Evolutionary conservation across 2,888 invertebrate species (phyloP), one percentile per base, ranked within the genome.

Genomic region (Rapana venosa): DNA sequence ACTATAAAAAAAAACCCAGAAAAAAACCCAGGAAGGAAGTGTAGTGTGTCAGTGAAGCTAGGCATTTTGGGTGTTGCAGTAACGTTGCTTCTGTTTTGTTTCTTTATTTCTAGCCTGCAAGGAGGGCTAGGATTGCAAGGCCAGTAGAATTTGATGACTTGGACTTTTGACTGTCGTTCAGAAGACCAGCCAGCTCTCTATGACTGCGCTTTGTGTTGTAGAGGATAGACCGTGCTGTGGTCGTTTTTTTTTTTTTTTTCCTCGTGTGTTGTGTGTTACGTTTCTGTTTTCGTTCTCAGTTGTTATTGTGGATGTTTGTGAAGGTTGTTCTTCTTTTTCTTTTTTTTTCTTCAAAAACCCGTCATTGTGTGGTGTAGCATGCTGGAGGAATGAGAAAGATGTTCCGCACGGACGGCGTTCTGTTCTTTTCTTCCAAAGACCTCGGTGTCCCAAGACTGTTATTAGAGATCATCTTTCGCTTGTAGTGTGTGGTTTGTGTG

Each of bases 51-150:
- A n/a, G 77, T 15, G 77, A 79, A 22, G 30, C 2, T 35, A 79
- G 79, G 22, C 17, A 35, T 56, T 61, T 79, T 61, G 20, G 61
- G 56, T 36, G 20, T 74, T 30, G 35, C 77, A 88, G 88, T 88
- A 88, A 88, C 58, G 47, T 89, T 89, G 58, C 47, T 74, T n/a
- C 61, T 85, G n/a, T 85, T 84, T 88, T 89, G 30, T 20, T 89
- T 84, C 47, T n/a, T 58, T 61, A 88, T 89, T 89, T 74, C 47
- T 89, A 89, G 89, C 89, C 89, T 85, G 89, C 89, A 30, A 89
- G 89, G 89, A 89, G 89, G 89, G 89, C 89, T 89, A 89, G 89
- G 89, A 89, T 89, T 89, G 89, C 89, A 70, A 89, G 89, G 89
- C 89, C 89, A 89, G 89, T 89, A 89, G 89, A 89, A 89, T 89